These are phyloP conservation scores for Psilopogon haemacephalus DNA, from an alignment of 2,113 vertebrate species.

Conservation along the genomic window DNA sequence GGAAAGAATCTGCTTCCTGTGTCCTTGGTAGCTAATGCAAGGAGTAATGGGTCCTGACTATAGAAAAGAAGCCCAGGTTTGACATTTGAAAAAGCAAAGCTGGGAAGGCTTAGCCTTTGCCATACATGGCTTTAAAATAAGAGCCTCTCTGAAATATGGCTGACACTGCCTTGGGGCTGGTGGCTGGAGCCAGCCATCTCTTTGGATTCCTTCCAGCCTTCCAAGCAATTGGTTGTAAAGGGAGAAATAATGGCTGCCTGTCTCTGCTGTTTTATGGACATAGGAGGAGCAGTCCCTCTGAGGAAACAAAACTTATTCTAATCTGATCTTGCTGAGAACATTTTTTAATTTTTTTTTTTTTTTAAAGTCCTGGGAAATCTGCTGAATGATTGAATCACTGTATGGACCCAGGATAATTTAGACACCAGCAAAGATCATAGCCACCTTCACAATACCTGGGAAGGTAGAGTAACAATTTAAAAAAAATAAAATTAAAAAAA, in stretches of 20 bases:
- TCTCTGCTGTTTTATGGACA: conserved; percentile 5
- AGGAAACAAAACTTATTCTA: neutral
- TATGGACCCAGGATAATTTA: neutral
- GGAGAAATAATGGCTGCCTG: neutral
- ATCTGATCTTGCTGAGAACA: neutral
- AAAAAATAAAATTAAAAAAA: no score
- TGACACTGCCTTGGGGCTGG: neutral
- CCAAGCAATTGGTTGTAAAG: neutral
- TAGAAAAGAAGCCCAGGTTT: neutral
- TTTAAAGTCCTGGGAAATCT: neutral
- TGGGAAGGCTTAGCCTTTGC: neutral
- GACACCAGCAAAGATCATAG: neutral
- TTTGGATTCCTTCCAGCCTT: neutral
- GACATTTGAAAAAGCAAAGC: neutral
- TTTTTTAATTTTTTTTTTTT: neutral
- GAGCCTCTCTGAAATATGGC: neutral
- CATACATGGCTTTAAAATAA: neutral
- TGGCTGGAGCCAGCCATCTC: neutral
- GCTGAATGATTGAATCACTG: neutral
- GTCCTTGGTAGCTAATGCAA: neutral
- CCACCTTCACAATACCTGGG: neutral
- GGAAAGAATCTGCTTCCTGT: neutral
- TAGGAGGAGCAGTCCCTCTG: neutral
- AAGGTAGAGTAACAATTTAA: neutral
- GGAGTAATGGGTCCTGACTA: neutral